phyloP scores from a whole-genome alignment of 2,113 vertebrate genomes.

The Cyprinodon brontotheroides region DNA sequence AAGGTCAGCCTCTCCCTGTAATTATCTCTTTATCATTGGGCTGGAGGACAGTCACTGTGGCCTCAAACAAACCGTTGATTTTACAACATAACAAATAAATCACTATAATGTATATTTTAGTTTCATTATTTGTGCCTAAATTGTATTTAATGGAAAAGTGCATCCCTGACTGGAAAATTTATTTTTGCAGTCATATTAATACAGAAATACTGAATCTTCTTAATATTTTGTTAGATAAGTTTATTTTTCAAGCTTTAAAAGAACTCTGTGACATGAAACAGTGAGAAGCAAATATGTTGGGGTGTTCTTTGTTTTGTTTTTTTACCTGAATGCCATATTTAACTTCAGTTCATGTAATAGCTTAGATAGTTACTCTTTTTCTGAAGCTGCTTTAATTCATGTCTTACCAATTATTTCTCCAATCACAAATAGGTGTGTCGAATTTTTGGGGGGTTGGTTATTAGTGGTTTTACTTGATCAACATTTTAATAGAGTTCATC shows the following conservation, averaged over 20 bases:
- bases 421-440: no score
- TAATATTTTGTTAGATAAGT: no score
- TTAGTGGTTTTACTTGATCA: no score
- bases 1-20: conserved; percentile 35
- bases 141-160: background rate
- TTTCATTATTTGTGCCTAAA: conserved; percentile 1
- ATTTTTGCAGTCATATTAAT: background rate
- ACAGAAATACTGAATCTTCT: no score
- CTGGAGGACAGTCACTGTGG: conserved; percentile 5
- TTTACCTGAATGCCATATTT: no score
- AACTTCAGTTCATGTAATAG: no score
- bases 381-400: no score
- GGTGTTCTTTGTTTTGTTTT: background rate
- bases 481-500: no score
- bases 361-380: no score
- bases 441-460: no score
- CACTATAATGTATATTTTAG: background rate
- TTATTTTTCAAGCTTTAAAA: no score
- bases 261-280: background rate
- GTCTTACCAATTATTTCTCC: no score
- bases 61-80: conserved; percentile 33
- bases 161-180: background rate
- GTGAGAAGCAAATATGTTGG: background rate
- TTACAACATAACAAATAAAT: conserved; percentile 2
- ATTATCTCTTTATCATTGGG: conserved; percentile 25